Conservation (phyloP, 2,797 vertebrate species). For the Neopelma chrysocephalum region DNA sequence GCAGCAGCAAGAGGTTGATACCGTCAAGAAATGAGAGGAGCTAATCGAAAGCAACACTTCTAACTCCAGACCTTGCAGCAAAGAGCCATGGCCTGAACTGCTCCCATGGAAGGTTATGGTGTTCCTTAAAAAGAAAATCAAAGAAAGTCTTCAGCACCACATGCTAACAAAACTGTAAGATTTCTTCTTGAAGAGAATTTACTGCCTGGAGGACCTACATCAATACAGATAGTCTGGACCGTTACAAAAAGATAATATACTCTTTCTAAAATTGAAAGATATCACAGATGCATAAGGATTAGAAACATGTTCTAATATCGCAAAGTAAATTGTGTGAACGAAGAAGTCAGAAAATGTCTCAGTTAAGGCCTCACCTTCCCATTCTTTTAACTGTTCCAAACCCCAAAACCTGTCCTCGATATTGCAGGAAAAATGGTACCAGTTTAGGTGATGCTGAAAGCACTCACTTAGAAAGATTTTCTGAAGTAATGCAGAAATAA, state of each 20-base stretch:
- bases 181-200: background rate
- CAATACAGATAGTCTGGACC: background rate
- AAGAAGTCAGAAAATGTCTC: background rate
- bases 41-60: background rate
- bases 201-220: background rate
- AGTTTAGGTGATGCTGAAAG: background rate
- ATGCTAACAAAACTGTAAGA: background rate
- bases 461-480: background rate
- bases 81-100: background rate
- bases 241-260: background rate
- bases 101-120: background rate
- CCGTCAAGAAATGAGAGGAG: background rate
- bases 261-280: background rate
- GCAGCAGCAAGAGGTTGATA: background rate
- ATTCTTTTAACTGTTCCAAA: background rate
- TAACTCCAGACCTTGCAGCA: background rate
- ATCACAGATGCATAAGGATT: accelerated
- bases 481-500: background rate
- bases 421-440: background rate
- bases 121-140: background rate
- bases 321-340: background rate
- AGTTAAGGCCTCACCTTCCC: background rate
- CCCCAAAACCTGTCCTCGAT: background rate
- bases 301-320: background rate
- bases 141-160: background rate